These are phyloP conservation scores for Marmota flaviventris DNA, from an alignment of 2,113 vertebrate species.

Conservation along the genomic window DNA sequence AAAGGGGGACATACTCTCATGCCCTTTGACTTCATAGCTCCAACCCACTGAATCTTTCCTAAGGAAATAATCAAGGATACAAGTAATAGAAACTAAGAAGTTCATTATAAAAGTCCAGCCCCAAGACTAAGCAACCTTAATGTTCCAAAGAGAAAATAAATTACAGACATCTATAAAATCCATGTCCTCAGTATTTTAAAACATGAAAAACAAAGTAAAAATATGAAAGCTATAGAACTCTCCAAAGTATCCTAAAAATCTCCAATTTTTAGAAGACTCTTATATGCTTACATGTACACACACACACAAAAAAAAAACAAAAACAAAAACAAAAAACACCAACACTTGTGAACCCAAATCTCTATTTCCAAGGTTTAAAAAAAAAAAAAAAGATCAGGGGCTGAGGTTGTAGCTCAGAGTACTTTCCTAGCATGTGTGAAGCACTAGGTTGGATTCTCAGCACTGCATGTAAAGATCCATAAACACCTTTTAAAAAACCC, in stretches of 20 bases:
- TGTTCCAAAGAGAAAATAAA: not conserved
- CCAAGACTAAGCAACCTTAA: not conserved
- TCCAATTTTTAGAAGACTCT: not conserved
- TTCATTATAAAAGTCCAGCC: not conserved
- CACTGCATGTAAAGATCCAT: too few species aligned
- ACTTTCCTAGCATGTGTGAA: too few species aligned
- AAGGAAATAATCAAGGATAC: not conserved
- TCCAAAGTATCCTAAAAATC: not conserved
- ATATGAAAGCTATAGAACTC: not conserved
- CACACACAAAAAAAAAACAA: too few species aligned
- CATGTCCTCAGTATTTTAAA: not conserved
- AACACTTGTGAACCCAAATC: not conserved
- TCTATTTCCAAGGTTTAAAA: not conserved
- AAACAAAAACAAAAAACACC: not conserved
- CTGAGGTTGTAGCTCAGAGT: too few species aligned
- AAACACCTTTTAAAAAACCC: too few species aligned
- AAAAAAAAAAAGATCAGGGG: too few species aligned
- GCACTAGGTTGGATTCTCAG: too few species aligned
- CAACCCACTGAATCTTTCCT: not conserved
- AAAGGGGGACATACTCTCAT: not conserved
- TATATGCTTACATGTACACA: not conserved
- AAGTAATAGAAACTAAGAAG: not conserved
- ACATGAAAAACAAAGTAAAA: not conserved
- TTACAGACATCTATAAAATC: not conserved
- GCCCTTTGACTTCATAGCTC: not conserved